A percentile compares a stretch with the other conserved stretches of the same genome.
These are phyloP conservation scores for Rutpela maculata DNA, from an alignment of 2,888 invertebrate species.

Conservation along the genomic window DNA sequence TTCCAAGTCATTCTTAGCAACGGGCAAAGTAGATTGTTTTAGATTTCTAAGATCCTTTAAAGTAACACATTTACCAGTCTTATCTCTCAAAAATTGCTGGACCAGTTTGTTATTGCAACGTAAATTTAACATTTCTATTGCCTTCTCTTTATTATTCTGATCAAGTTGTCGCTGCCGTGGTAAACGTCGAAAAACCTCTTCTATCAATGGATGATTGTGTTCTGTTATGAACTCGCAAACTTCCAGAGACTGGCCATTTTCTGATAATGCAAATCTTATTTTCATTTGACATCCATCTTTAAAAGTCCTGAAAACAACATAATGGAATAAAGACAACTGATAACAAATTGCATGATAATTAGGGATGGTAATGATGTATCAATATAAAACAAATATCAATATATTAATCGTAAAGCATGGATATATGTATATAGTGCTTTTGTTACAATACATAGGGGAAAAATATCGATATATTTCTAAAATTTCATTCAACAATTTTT, in stretches of 20 bases:
- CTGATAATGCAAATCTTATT: conserved; percentile 11
- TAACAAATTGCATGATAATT: not conserved
- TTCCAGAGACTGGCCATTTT: conserved; percentile 16
- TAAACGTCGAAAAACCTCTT: conserved; percentile 2
- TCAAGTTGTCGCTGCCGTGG: not conserved
- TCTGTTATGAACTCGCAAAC: not conserved
- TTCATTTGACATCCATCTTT: conserved; percentile 15
- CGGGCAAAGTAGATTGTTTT: not conserved
- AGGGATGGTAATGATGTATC: too few species aligned
- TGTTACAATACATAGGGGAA: too few species aligned
- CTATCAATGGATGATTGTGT: conserved; percentile 1
- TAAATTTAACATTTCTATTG: conserved; percentile 3
- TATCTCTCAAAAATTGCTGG: not conserved
- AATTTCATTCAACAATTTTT: too few species aligned
- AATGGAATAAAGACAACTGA: not conserved
- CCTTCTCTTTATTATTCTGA: conserved; percentile 9
- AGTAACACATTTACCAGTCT: conserved; percentile 13
- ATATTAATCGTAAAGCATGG: too few species aligned
- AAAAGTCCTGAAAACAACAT: conserved; percentile 10
- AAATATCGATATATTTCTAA: too few species aligned
- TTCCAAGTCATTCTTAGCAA: not conserved
- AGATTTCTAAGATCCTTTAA: conserved; percentile 13
- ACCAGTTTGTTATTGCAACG: not conserved
- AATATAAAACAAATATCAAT: too few species aligned
- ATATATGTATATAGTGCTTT: too few species aligned